phyloP scores from a whole-genome alignment of 2,888 invertebrate species.

The Mesorhabditis spiculigera region DNA sequence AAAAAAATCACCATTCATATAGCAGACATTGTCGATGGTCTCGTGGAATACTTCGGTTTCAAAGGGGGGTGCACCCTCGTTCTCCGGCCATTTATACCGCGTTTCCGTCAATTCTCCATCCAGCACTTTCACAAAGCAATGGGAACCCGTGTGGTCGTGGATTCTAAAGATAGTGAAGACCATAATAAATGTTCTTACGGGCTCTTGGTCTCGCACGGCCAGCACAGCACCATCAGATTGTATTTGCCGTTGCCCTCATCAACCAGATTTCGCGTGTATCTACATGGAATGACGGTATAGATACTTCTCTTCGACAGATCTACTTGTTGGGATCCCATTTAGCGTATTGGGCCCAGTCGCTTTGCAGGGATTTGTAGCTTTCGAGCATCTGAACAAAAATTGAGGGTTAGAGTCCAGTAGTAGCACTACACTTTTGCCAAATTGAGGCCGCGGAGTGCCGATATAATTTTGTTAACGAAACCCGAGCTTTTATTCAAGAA shows the following conservation, averaged over 20 bases:
- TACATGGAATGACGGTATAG: slow-evolving; percentile 60
- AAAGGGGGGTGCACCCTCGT: slow-evolving; percentile 65
- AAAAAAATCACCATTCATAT: slow-evolving; percentile 78
- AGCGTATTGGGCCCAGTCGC: slow-evolving; percentile 88
- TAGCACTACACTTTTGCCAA: too few relatives aligned
- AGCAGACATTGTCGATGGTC: slow-evolving; percentile 77
- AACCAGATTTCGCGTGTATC: slow-evolving; percentile 91
- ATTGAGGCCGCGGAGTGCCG: too few relatives aligned
- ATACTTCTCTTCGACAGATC: neutral
- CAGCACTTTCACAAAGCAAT: slow-evolving; percentile 90
- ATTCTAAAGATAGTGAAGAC: slow-evolving; percentile 66
- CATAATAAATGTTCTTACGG: slow-evolving; percentile 60
- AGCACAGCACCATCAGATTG: slow-evolving; percentile 94
- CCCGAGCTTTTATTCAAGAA: too few relatives aligned
- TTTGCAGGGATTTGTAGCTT: slow-evolving; percentile 78
- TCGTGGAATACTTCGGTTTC: slow-evolving; percentile 71
- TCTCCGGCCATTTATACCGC: slow-evolving; percentile 71
- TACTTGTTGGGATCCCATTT: slow-evolving; percentile 62
- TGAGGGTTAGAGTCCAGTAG: too few relatives aligned
- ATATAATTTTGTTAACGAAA: too few relatives aligned
- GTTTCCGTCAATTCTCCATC: slow-evolving; percentile 80
- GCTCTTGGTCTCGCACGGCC: slow-evolving; percentile 79
- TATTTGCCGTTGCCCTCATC: slow-evolving; percentile 94
- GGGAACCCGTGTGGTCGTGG: slow-evolving; percentile 91
- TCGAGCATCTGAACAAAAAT: slow-evolving; percentile 58